Evolutionary conservation across 2,888 invertebrate genomes (phyloP).

Genomic region (Philhelius pedissequus): DNA sequence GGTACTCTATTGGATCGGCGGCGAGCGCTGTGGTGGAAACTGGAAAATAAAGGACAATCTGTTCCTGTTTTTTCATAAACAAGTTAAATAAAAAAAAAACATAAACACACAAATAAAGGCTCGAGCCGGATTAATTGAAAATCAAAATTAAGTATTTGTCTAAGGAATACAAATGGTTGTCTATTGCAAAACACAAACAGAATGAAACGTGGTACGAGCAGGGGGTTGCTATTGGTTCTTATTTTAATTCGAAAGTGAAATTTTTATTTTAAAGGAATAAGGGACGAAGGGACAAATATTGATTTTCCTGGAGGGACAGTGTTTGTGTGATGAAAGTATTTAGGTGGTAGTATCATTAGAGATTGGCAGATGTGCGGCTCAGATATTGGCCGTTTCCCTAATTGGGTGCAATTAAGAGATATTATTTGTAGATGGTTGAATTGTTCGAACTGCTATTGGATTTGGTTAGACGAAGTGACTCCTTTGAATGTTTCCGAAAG

Average conservation of each 20-base stretch:
- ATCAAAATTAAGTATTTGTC: slow-evolving; percentile 65
- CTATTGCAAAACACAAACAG: background rate
- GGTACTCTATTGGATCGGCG: slow-evolving; percentile 1
- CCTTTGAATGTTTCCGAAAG: too few species aligned
- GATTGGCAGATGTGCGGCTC: slow-evolving; percentile 42
- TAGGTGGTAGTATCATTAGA: slow-evolving; percentile 7
- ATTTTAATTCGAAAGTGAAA: background rate
- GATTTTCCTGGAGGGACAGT: slow-evolving; percentile 25
- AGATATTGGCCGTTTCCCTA: background rate
- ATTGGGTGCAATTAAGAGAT: slow-evolving; percentile 30
- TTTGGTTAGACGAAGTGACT: too few species aligned
- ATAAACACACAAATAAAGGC: slow-evolving; percentile 29
- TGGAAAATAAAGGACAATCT: slow-evolving; percentile 23
- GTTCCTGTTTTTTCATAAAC: slow-evolving; percentile 15
- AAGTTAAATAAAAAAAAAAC: slow-evolving; percentile 6
- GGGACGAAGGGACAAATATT: slow-evolving; percentile 39
- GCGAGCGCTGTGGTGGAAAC: background rate
- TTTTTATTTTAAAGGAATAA: background rate
- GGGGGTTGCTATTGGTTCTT: background rate
- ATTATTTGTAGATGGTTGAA: too few species aligned
- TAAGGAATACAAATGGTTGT: slow-evolving; percentile 60
- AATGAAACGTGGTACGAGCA: background rate
- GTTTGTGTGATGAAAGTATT: background rate
- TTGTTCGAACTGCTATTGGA: too few species aligned
- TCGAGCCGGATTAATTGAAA: slow-evolving; percentile 62